Base-by-base conservation (phyloP, 2,888 invertebrate species). In the Creontiades dilutus region DNA sequence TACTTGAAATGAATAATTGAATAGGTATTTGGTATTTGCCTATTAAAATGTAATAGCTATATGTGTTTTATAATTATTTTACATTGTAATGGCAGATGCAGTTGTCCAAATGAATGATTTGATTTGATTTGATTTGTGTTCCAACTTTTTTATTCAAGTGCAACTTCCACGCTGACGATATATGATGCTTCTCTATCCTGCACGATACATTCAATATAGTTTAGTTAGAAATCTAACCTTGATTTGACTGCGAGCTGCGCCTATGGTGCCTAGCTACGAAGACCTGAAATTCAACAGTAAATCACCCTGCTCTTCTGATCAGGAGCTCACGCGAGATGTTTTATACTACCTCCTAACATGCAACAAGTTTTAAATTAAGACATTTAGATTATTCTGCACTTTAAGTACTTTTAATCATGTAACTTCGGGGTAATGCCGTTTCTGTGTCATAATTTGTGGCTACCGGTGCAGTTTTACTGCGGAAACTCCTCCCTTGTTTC, bases 351-450 rank as follows among this genome's bases (percentile, higher is more conserved):
- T 52, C 13, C 23, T 14, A 37, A 47, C 89, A 89, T 89, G 89
- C 82, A 89, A 89, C 89, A 89, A 89, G 89, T 89, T 89, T 68
- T 89, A 75, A 89, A 89, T 89, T 82, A 89, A 89, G 84, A 61
- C 75, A 47, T 84, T 89, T 48, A 89, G 89, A 88, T 84, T 82
- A 84, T 61, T 89, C 76, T 57, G 37, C 46, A 80, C 82, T 75
- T 84, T 84, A 84, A 89, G 82, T 84, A 52, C 82, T 89, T 89
- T 82, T 84, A 68, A 89, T 89, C 89, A 89, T 89, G 89, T 89
- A 82, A 89, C 82, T 84, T 78, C 46, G 87, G 12, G 52, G 75
- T 78, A 61, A 82, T 82, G 52, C 47, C 82, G 27, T 27, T 48
- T 85, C 55, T 12, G 85, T 85, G 85, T 46, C 85, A 61, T 85